Evolutionary conservation across 2,888 invertebrate species (phyloP), one percentile per base, ranked within the genome.

Genomic region (Ennomos quercinarius): DNA sequence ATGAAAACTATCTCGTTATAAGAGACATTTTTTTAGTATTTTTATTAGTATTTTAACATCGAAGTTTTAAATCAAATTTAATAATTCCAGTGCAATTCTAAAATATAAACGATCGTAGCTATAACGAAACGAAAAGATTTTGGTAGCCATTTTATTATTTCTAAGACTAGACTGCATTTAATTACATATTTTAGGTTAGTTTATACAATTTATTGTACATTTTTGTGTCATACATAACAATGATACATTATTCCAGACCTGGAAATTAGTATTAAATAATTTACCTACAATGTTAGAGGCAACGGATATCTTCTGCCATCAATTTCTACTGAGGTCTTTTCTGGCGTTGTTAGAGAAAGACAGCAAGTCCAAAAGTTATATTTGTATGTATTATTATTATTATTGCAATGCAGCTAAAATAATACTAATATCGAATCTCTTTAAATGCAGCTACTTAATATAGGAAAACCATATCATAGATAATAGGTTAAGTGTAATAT

Each of bases 141-240:
- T 53, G 63, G 45, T 41, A 66, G 75, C 77, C 71, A 74, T 78
- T 76, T 69, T 68, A 57, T 56, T 70, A 65, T 61, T 11, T 49
- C 17, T 63, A 83, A 83, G 80, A 83, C 80, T 82, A 72, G 63
- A 74, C 70, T 72, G 87, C 86, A 87, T 87, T 87, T 86, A 84
- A 68, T 71, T 59, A 64, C 64, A 63, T 57, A n/a, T 66, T 59
- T 60, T 71, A 67, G 53, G 43, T 65, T 63, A 69, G 57, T 72
- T 75, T 75, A 70, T 71, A 71, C 60, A 69, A 57, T 44, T 45
- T 61, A 66, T 61, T 81, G 81, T 81, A 80, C 70, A 81, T 80
- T 76, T 45, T 80, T 82, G 86, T 88, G 86, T 87, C 86, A 86
- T 86, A 17, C 6, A 27, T 27, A 27, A 27, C 6, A 27, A 27